Conservation (phyloP, 2,888 invertebrate species). For the Diachrysia chrysitis region DNA sequence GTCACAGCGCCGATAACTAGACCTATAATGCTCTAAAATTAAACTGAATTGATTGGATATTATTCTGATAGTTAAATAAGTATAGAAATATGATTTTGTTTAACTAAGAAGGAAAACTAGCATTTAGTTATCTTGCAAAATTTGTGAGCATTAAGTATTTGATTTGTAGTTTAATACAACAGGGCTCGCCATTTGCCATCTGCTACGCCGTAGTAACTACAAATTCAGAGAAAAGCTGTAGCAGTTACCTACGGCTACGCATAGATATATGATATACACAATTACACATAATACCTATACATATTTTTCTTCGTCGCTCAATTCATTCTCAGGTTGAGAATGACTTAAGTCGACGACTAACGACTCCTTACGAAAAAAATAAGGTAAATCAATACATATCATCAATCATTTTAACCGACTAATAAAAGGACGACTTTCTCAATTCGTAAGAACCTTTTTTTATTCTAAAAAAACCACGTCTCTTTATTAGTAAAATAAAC, state of each 20-base stretch:
- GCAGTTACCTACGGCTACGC: background rate
- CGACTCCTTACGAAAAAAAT: too few relatives aligned
- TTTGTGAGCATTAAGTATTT: background rate
- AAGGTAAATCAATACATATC: too few relatives aligned
- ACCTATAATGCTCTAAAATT: background rate
- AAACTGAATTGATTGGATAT: background rate
- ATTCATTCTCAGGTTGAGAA: too few relatives aligned
- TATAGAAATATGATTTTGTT: too few relatives aligned
- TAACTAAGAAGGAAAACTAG: too few relatives aligned
- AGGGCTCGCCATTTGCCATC: background rate
- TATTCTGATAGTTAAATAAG: background rate
- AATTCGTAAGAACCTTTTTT: too few relatives aligned
- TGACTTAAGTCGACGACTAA: too few relatives aligned
- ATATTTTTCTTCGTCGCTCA: too few relatives aligned
- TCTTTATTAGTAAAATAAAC: background rate
- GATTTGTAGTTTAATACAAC: background rate
- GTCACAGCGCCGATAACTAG: background rate
- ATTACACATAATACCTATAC: background rate
- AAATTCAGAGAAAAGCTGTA: background rate
- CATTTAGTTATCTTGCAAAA: background rate
- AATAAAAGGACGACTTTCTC: too few relatives aligned
- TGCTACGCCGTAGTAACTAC: conserved; percentile 3
- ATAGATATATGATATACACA: background rate
- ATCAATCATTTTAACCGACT: too few relatives aligned
- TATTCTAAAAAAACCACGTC: background rate